Evolutionary conservation across 2,113 vertebrate species (phyloP), one percentile per base, ranked within the genome.

Genomic region (Anolis carolinensis): DNA sequence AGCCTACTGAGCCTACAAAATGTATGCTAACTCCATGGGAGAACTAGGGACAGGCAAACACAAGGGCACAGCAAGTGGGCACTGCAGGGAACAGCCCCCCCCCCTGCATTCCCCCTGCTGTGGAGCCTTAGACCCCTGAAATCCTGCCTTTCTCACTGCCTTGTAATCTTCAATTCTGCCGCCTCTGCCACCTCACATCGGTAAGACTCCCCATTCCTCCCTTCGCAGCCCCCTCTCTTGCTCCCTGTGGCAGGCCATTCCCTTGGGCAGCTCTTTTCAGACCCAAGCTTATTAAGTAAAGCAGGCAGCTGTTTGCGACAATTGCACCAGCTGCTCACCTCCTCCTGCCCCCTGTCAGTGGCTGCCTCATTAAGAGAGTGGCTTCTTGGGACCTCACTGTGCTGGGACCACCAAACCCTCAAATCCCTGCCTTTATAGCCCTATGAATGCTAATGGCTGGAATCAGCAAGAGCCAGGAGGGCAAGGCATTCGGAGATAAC

Each of bases 261-360:
- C 79, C 85, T n/a, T 75, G 71, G 79, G 79, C 85, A 75, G 79
- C 39, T 71, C 72, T 30, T 86, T 62, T 80, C 68, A 80, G 52
- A 52, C 84, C 77, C 16, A 7, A 36, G 71, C 85, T 81, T 86
- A 86, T 86, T 86, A 86, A 86, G 39, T 11, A 79, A 86, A 86
- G n/a, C 85, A 81, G 79, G 79, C 85, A 76, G 82, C 72, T 84
- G 72, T 39, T n/a, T 52, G 85, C 50, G 79, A 86, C 85, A 86
- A 86, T 86, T 81, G 85, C 78, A 39, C 85, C 79, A 86, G 79
- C 85, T 86, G 85, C 72, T 81, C 70, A 75, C 71, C 18, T 50
- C 75, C 67, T 55, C 83, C 67, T 85, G 75, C 75, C 85, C 85
- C 44, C 85, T 81, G 71, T 81, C 85, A 86, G 39, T 70, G 55